These are phyloP conservation scores for Magallana ariakensis DNA, from an alignment of 1,140 invertebrate genomes.

Conservation along the genomic window DNA sequence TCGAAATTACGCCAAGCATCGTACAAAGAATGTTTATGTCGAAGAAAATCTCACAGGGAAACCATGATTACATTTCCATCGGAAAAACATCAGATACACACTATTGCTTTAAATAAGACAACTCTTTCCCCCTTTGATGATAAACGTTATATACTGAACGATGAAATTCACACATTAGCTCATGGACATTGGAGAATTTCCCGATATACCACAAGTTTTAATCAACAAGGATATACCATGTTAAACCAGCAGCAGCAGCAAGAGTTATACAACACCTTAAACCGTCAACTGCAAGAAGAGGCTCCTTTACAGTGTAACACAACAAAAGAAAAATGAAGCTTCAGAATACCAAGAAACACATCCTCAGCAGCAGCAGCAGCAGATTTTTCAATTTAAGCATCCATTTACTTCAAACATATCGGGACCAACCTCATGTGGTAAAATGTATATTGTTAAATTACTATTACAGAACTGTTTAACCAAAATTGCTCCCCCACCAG, in stretches of 20 bases:
- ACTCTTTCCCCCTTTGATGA: conserved; percentile 51
- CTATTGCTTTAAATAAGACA: conserved; percentile 43
- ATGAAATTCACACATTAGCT: conserved; percentile 36
- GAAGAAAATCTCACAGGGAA: conserved; percentile 2
- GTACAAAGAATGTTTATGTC: conserved; percentile 22
- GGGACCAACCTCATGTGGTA: conserved; percentile 18
- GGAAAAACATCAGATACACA: conserved; percentile 52
- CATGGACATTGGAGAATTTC: conserved; percentile 51
- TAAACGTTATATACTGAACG: conserved; percentile 47
- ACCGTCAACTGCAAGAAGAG: not conserved
- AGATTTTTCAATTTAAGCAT: conserved; percentile 36
- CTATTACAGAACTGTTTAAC: not conserved
- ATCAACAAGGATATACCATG: too few relatives aligned
- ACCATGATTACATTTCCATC: not conserved
- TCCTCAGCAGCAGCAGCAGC: not conserved
- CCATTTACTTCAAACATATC: conserved; percentile 14
- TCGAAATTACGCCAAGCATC: conserved; percentile 6
- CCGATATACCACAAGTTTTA: too few relatives aligned
- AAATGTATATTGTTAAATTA: conserved; percentile 27
- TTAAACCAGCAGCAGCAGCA: too few relatives aligned
- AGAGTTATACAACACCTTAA: not conserved
- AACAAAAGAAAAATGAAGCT: not conserved
- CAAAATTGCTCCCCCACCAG: not conserved
- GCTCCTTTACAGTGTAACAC: not conserved
- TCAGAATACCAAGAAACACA: not conserved